These are phyloP conservation scores for Nyctereutes procyonoides DNA, from an alignment of 2,113 vertebrate genomes.

Conservation along the genomic window DNA sequence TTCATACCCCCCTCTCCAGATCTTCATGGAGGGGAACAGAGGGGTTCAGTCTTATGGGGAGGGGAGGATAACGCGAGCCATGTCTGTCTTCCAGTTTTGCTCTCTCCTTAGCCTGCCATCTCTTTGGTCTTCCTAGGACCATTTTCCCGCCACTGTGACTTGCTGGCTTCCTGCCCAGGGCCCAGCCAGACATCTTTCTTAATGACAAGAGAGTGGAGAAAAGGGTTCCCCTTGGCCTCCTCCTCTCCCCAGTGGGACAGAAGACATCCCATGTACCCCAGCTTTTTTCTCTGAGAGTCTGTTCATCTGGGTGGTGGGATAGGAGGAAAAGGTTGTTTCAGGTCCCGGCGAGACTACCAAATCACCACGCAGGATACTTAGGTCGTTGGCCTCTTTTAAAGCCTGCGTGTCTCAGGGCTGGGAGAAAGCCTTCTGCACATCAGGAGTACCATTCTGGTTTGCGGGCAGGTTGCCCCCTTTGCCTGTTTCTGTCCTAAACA, in stretches of 20 bases:
- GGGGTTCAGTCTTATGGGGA: neutral
- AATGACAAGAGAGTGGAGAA: constrained; percentile 58
- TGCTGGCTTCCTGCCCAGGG: constrained; percentile 74
- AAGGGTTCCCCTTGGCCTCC: constrained; percentile 7
- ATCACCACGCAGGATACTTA: neutral
- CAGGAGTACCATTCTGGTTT: neutral
- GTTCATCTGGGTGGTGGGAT: neutral
- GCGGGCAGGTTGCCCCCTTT: neutral
- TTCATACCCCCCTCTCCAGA: neutral
- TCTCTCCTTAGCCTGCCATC: neutral
- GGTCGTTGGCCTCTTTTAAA: neutral
- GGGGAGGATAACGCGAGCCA: neutral
- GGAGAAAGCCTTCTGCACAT: neutral
- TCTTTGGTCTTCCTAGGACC: neutral
- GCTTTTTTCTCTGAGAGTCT: neutral
- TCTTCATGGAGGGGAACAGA: neutral
- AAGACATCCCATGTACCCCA: constrained; percentile 22
- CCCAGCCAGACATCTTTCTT: constrained; percentile 68
- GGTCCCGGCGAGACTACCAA: neutral
- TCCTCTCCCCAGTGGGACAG: neutral
- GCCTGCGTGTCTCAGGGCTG: neutral
- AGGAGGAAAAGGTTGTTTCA: constrained; percentile 13
- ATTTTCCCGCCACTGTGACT: constrained; percentile 62
- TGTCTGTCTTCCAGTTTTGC: neutral
- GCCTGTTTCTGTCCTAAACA: constrained; percentile 43